phyloP scores from a whole-genome alignment of 2,888 invertebrate species.

The Drosophila buzzatii region DNA sequence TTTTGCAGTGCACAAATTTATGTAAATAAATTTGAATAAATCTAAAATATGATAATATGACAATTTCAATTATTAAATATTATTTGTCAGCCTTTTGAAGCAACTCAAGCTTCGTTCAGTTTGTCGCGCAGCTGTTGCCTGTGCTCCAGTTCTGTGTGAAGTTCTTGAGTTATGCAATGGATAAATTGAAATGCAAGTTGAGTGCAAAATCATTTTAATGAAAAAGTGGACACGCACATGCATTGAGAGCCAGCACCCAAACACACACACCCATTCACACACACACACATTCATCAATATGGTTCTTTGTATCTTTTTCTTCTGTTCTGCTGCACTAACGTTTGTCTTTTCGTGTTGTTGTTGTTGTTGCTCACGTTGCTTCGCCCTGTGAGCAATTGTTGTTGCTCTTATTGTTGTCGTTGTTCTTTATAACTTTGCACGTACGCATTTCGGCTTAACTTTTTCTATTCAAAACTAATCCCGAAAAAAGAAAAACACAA shows the following conservation, averaged over 20 bases:
- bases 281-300: constrained; percentile 7
- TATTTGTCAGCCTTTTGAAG: not conserved
- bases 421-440: constrained; percentile 67
- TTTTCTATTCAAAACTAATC: constrained; percentile 38
- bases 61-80: not conserved
- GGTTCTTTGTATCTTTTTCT: constrained; percentile 19
- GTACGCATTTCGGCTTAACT: constrained; percentile 50
- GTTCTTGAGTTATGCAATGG: constrained; percentile 47
- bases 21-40: not conserved
- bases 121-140: not conserved
- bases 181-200: constrained; percentile 72
- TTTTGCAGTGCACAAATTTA: too few species aligned
- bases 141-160: not conserved
- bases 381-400: constrained; percentile 35
- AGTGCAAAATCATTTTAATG: constrained; percentile 36
- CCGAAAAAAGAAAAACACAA: constrained; percentile 1
- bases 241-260: constrained; percentile 28
- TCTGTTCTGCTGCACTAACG: constrained; percentile 2
- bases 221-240: constrained; percentile 67
- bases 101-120: not conserved
- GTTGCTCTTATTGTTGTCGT: constrained; percentile 28
- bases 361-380: constrained; percentile 41
- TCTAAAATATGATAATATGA: not conserved
- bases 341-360: constrained; percentile 9
- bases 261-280: not conserved